These are phyloP conservation scores for Etheostoma perlongum DNA, from an alignment of 2,797 vertebrate species.

Conservation along the genomic window DNA sequence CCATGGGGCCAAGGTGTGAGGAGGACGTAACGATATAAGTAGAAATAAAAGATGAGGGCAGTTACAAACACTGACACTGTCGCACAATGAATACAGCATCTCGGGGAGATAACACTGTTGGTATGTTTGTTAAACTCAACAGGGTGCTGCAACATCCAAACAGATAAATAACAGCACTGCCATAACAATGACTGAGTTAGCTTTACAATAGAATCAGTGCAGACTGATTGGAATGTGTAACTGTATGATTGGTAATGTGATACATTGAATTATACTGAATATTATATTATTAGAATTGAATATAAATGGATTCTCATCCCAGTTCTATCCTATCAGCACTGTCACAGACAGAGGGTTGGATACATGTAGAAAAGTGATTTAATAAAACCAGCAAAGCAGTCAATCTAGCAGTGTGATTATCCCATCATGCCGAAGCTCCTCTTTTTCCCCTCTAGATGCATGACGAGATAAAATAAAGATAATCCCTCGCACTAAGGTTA, in stretches of 20 bases:
- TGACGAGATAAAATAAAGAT: constrained; percentile 61
- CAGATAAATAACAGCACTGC: constrained; percentile 10
- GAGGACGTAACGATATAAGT: constrained; percentile 22
- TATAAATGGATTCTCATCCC: constrained; percentile 28
- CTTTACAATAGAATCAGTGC: constrained; percentile 4
- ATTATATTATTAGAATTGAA: constrained; percentile 35
- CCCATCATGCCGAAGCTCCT: constrained; percentile 40
- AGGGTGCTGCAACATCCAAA: constrained; percentile 1
- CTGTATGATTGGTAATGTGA: neutral
- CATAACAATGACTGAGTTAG: neutral
- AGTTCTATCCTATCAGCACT: constrained; percentile 19
- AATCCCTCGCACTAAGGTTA: constrained; percentile 47
- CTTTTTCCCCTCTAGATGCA: constrained; percentile 44
- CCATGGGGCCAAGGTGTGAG: constrained; percentile 4
- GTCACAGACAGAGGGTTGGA: constrained; percentile 15
- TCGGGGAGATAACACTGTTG: neutral
- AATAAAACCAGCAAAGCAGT: constrained; percentile 46
- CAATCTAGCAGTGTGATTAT: constrained; percentile 61
- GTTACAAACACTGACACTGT: neutral
- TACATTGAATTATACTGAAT: constrained; percentile 12
- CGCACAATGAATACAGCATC: constrained; percentile 1
- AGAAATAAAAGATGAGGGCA: constrained; percentile 10
- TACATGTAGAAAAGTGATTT: constrained; percentile 24
- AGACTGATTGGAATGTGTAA: constrained; percentile 3
- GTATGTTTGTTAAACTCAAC: constrained; percentile 21